Percentiles rank a stretch among this genome's conserved stretches.
phyloP scores from a whole-genome alignment of 64 coral and sea anemone genomes.

The Pocillopora damicornis region DNA sequence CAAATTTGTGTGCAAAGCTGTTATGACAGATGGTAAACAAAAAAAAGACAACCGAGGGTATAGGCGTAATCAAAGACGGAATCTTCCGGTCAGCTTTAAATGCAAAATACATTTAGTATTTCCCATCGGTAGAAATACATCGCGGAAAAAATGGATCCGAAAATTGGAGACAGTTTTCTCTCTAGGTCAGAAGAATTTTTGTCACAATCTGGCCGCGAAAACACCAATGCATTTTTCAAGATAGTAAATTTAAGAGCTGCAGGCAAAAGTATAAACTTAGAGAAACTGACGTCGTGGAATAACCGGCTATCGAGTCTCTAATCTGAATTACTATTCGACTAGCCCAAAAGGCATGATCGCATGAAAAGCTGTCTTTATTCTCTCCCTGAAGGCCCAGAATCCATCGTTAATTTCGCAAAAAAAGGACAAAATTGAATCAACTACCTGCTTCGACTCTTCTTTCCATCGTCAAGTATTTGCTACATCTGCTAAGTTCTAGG shows the following conservation, averaged over 20 bases:
- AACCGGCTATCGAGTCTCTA: not conserved
- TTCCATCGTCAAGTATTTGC: slow-evolving; percentile 5
- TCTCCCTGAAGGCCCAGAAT: not conserved
- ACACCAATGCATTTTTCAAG: not conserved
- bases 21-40: slow-evolving; percentile 1
- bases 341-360: not conserved
- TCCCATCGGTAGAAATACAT: not conserved
- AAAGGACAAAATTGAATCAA: not conserved
- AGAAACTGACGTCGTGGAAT: too few species aligned
- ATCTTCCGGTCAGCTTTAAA: slow-evolving; percentile 29
- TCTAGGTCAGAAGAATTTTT: not conserved
- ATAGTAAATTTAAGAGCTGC: not conserved
- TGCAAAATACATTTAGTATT: not conserved
- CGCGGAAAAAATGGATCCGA: not conserved
- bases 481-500: slow-evolving; percentile 34
- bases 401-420: not conserved
- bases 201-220: not conserved
- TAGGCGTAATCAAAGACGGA: slow-evolving; percentile 16
- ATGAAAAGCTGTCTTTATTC: not conserved
- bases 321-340: not conserved
- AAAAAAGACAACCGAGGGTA: not conserved
- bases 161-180: not conserved
- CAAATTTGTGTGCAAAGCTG: not conserved
- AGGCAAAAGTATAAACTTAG: slow-evolving; percentile 15
- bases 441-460: slow-evolving; percentile 17